Conservation (phyloP, 2,113 vertebrate species). For the Atractosteus spatula region DNA sequence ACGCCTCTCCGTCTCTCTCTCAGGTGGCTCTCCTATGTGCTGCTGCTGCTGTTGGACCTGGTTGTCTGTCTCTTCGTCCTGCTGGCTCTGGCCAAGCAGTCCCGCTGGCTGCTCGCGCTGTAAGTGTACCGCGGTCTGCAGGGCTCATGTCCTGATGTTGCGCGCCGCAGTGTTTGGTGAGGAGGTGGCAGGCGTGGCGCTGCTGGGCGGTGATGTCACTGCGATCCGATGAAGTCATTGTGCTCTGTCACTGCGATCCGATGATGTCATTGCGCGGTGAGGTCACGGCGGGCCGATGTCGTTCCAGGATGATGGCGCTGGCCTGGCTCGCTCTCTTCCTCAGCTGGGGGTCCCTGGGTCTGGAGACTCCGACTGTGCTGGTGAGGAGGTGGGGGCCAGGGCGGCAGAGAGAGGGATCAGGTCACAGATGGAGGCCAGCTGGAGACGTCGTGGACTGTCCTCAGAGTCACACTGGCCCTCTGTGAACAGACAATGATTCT, state of each 20-base stretch:
- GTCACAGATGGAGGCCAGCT: no score
- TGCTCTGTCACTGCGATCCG: background rate
- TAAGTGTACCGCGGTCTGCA: slow-evolving; percentile 51
- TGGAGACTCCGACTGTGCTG: slow-evolving; percentile 84
- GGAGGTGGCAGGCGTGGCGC: no score
- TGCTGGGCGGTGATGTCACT: no score
- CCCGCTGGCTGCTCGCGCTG: slow-evolving; percentile 87
- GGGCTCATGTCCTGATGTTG: no score
- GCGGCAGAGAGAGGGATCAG: background rate
- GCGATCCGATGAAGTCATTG: background rate
- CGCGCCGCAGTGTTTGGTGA: no score
- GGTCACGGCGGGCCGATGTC: slow-evolving; percentile 8
- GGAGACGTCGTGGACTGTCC: background rate
- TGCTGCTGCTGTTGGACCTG: slow-evolving; percentile 81
- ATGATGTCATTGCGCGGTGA: background rate
- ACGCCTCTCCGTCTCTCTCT: background rate
- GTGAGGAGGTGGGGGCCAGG: slow-evolving; percentile 55
- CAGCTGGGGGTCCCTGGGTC: slow-evolving; percentile 85
- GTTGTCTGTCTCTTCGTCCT: slow-evolving; percentile 85
- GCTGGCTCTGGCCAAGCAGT: slow-evolving; percentile 84
- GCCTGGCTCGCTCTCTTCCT: slow-evolving; percentile 82
- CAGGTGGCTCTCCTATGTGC: slow-evolving; percentile 84
- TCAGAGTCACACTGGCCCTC: background rate
- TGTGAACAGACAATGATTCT: background rate
- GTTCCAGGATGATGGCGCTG: slow-evolving; percentile 78